phyloP scores from a whole-genome alignment of 2,113 vertebrate genomes.

The Galeopterus variegatus region DNA sequence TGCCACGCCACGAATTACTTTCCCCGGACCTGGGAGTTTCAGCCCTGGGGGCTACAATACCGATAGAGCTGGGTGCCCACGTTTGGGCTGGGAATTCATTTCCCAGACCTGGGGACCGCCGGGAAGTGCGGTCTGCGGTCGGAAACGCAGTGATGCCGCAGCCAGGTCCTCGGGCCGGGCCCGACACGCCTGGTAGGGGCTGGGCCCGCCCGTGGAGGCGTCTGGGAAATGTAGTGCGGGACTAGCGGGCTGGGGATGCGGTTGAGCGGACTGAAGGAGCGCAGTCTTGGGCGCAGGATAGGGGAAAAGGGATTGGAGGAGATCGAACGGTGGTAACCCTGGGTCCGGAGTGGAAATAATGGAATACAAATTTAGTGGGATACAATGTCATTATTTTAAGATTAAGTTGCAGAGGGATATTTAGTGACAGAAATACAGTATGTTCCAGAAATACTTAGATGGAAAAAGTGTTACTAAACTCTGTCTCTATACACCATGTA shows the following conservation, averaged over 20 bases:
- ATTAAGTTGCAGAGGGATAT: background rate
- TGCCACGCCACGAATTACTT: background rate
- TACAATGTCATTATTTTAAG: background rate
- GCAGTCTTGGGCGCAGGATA: background rate
- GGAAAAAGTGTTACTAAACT: background rate
- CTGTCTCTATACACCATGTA: background rate
- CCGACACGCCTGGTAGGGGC: background rate
- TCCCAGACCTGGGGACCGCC: rapidly evolving
- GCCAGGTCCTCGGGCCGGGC: background rate
- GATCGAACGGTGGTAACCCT: background rate
- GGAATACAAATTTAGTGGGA: background rate
- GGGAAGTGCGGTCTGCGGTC: background rate
- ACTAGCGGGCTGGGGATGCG: background rate
- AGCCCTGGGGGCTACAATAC: background rate
- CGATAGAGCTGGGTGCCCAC: rapidly evolving
- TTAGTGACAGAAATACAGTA: background rate
- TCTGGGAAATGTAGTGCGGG: slow-evolving; percentile 9
- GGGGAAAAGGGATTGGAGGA: background rate
- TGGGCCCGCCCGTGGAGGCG: background rate
- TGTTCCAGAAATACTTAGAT: background rate
- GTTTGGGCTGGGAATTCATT: background rate
- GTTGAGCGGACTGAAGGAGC: background rate
- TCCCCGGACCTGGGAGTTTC: background rate
- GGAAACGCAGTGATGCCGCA: rapidly evolving
- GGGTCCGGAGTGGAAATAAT: background rate